These are phyloP conservation scores for Antennarius striatus DNA, from an alignment of 2,113 vertebrate genomes.

Conservation along the genomic window DNA sequence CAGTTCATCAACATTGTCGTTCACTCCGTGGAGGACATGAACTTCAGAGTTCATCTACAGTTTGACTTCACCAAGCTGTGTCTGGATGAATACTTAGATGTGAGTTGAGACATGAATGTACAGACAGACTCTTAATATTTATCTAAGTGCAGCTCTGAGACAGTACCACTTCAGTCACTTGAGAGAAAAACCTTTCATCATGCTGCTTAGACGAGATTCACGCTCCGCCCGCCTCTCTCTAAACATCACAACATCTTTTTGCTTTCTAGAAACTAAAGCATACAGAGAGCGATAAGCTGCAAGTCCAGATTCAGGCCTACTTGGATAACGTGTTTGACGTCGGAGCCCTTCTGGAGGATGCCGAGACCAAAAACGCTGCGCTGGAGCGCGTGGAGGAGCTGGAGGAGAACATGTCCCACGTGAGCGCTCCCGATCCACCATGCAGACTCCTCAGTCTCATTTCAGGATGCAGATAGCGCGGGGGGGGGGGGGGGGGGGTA, in stretches of 20 bases:
- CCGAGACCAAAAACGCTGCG: slow-evolving; percentile 95
- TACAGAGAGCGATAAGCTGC: slow-evolving; percentile 96
- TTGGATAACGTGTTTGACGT: slow-evolving; percentile 97
- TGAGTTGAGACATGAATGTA: slow-evolving; percentile 59
- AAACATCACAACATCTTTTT: not conserved
- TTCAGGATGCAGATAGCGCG: not conserved
- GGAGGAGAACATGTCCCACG: slow-evolving; percentile 95
- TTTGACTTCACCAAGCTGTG: slow-evolving; percentile 96
- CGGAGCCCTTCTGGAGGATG: slow-evolving; percentile 92
- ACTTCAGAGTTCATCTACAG: slow-evolving; percentile 95
- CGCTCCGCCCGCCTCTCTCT: not conserved
- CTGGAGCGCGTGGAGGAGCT: slow-evolving; percentile 97
- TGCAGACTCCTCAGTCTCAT: not conserved
- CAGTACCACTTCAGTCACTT: slow-evolving; percentile 41
- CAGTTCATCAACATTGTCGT: slow-evolving; percentile 99
- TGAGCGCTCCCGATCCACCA: slow-evolving; percentile 62
- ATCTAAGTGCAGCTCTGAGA: not conserved
- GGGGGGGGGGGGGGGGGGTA: not conserved
- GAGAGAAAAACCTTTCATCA: slow-evolving; percentile 14
- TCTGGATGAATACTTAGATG: slow-evolving; percentile 94
- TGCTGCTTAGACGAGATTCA: slow-evolving; percentile 3
- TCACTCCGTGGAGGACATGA: slow-evolving; percentile 98
- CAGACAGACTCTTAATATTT: slow-evolving; percentile 12
- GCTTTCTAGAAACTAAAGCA: slow-evolving; percentile 89
- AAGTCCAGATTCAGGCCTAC: slow-evolving; percentile 97